Evolutionary conservation across 2,888 invertebrate genomes (phyloP).

Genomic region (Heliconius erato): DNA sequence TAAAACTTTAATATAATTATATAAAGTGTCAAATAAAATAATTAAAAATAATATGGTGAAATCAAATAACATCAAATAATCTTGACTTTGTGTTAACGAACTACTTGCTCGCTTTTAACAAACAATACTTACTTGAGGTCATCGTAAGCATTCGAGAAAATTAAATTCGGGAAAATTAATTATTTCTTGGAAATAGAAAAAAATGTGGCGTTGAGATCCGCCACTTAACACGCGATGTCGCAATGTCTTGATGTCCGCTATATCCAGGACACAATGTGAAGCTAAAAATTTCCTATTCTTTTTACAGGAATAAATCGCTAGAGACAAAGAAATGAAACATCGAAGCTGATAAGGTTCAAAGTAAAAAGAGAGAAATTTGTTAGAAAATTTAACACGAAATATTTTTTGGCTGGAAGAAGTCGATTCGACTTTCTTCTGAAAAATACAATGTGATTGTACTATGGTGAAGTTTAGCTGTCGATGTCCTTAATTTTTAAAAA

Average conservation of each 20-base stretch:
- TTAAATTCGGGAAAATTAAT: neutral
- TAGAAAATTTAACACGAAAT: conserved; percentile 14
- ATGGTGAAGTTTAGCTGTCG: conserved; percentile 6
- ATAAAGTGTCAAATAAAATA: too few species aligned
- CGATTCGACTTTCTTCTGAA: conserved; percentile 17
- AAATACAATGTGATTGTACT: conserved; percentile 16
- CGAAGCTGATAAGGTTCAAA: neutral
- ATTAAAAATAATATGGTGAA: too few species aligned
- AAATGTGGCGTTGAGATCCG: neutral
- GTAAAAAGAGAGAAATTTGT: conserved; percentile 12
- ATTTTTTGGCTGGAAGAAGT: conserved; percentile 20
- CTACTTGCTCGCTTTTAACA: neutral
- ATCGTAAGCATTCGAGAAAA: neutral
- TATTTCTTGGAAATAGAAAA: neutral
- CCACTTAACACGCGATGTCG: neutral
- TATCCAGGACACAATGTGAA: neutral
- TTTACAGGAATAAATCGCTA: neutral
- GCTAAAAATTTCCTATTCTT: neutral
- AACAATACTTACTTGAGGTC: neutral
- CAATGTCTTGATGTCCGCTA: neutral
- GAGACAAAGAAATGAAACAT: conserved; percentile 24
- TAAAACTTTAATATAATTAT: too few species aligned
- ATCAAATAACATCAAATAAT: too few species aligned
- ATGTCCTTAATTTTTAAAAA: neutral
- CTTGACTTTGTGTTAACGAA: neutral